Evolutionary conservation across 2,113 vertebrate species (phyloP).

Genomic region (Erinaceus europaeus): DNA sequence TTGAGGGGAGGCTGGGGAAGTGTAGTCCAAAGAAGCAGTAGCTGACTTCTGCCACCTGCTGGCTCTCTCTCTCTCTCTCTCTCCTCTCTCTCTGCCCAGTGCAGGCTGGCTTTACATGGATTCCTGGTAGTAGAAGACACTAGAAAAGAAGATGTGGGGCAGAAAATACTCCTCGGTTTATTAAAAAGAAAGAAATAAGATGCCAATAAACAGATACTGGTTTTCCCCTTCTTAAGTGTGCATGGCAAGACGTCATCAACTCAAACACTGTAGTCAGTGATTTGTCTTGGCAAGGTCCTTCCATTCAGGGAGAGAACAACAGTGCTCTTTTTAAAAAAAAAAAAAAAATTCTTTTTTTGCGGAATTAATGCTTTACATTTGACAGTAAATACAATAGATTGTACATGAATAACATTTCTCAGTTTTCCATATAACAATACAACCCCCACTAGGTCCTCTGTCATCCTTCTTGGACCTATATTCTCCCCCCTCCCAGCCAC

Average conservation of each 20-base stretch:
- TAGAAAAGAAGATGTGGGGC: not conserved
- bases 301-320: not conserved
- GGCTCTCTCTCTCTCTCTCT: no score
- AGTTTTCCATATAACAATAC: no score
- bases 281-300: not conserved
- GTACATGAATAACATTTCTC: no score
- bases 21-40: not conserved
- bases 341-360: no score
- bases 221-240: no score
- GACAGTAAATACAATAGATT: no score
- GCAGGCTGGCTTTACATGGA: not conserved
- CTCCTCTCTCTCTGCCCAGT: not conserved
- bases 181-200: not conserved
- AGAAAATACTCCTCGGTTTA: not conserved
- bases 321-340: no score
- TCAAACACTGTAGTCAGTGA: not conserved
- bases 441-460: no score
- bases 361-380: no score
- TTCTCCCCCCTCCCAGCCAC: no score
- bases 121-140: not conserved
- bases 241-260: not conserved
- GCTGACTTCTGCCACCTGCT: constrained; percentile 80
- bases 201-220: not conserved
- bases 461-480: no score
- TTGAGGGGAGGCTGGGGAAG: fast-evolving